phyloP scores from a whole-genome alignment of 2,888 invertebrate species.

The Germaria angustata region DNA sequence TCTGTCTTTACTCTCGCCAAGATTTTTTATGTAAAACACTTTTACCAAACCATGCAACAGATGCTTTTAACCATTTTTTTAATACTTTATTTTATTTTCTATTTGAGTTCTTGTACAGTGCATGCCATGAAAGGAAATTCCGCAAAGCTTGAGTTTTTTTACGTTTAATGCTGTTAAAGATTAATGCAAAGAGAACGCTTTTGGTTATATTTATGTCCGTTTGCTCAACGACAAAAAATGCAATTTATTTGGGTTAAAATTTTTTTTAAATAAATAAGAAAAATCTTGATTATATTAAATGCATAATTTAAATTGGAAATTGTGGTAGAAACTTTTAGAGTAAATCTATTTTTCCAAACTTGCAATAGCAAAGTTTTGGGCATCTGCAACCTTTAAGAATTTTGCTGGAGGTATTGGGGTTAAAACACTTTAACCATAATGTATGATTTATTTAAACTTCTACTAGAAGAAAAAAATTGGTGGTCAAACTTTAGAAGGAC shows the following conservation, averaged over 20 bases:
- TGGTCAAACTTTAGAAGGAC: no score
- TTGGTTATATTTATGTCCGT: conserved; percentile 2
- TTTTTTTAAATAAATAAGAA: conserved; percentile 35
- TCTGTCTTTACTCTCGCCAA: background rate
- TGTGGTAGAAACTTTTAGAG: background rate
- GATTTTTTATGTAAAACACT: conserved; percentile 32
- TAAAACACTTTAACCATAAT: no score
- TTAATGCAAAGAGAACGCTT: conserved; percentile 41
- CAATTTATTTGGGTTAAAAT: conserved; percentile 54
- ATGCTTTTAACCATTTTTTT: conserved; percentile 50
- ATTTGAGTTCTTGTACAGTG: background rate
- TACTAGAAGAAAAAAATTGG: no score
- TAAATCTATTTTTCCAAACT: no score
- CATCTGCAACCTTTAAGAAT: no score
- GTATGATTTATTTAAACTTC: no score
- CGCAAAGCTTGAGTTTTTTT: conserved; percentile 38
- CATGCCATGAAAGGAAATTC: conserved; percentile 48
- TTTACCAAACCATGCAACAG: conserved; percentile 58
- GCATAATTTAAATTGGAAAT: background rate
- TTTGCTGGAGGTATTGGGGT: no score
- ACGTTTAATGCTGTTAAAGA: conserved; percentile 41
- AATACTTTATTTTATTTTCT: background rate
- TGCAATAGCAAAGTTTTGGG: no score
- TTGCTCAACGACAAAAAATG: background rate
- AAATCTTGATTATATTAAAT: conserved; percentile 28